Evolutionary conservation across 2,113 vertebrate species (phyloP).

Genomic region (Passer montanus): DNA sequence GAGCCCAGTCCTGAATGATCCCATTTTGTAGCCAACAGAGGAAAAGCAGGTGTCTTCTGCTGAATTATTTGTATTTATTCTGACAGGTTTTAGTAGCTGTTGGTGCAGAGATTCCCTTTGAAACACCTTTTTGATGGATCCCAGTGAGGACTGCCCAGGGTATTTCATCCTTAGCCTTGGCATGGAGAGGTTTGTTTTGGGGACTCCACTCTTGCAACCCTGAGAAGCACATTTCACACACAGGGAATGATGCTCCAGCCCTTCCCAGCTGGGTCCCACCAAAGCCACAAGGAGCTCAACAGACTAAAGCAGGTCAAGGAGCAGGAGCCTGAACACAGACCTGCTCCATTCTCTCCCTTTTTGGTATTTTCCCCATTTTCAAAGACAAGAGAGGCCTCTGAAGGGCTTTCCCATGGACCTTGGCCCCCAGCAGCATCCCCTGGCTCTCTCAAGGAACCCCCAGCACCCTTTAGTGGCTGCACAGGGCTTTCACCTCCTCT

Average conservation of each 20-base stretch:
- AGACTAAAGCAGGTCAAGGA: background rate
- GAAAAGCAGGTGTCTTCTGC: background rate
- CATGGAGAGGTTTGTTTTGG: background rate
- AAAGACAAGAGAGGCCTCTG: background rate
- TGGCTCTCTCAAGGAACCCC: background rate
- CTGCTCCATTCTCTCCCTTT: background rate
- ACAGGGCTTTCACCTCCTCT: background rate
- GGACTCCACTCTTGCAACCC: background rate
- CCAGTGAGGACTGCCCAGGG: background rate
- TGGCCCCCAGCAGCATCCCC: background rate
- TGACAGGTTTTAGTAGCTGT: background rate
- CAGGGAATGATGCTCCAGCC: background rate
- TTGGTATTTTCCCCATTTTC: background rate
- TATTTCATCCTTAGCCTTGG: background rate
- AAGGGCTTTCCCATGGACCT: background rate
- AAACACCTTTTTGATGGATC: background rate
- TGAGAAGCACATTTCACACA: background rate
- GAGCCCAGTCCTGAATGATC: background rate
- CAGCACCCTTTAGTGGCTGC: background rate
- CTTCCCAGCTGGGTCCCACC: accelerated
- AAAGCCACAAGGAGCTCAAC: accelerated
- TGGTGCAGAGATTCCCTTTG: background rate
- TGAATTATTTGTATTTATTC: background rate
- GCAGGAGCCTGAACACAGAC: background rate
- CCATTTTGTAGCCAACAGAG: background rate